A percentile compares a stretch with the other conserved stretches of the same genome.
Evolutionary conservation across 2,113 vertebrate genomes (phyloP).

Genomic region (Saccopteryx bilineata): DNA sequence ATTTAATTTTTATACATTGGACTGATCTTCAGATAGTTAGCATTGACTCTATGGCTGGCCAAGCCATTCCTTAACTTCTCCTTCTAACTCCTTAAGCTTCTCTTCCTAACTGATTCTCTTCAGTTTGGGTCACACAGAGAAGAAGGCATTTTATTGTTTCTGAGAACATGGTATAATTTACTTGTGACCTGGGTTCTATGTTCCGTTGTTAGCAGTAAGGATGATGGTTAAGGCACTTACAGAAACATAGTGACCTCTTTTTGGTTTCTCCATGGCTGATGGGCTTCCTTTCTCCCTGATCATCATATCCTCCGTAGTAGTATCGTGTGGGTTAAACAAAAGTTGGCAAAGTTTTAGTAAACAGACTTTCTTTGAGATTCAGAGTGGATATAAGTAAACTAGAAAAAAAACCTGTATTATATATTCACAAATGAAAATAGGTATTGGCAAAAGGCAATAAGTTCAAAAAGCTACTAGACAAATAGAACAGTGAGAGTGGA

Average conservation of each 20-base stretch:
- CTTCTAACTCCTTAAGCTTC: no score
- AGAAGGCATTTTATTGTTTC: background rate
- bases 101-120: background rate
- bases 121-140: background rate
- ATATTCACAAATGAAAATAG: background rate
- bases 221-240: background rate
- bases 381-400: background rate
- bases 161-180: background rate
- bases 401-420: background rate
- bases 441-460: background rate
- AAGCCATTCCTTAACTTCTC: background rate
- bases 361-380: background rate
- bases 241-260: background rate
- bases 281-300: background rate
- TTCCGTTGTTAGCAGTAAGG: background rate
- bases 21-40: background rate
- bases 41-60: background rate
- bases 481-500: background rate
- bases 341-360: background rate
- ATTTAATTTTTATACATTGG: conserved; percentile 22
- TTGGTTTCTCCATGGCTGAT: background rate
- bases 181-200: background rate
- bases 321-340: background rate
- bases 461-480: background rate
- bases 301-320: fast-evolving